Percentiles rank a stretch among this genome's conserved stretches.
phyloP scores from a whole-genome alignment of 2,888 invertebrate genomes.

The Phengaris arion region DNA sequence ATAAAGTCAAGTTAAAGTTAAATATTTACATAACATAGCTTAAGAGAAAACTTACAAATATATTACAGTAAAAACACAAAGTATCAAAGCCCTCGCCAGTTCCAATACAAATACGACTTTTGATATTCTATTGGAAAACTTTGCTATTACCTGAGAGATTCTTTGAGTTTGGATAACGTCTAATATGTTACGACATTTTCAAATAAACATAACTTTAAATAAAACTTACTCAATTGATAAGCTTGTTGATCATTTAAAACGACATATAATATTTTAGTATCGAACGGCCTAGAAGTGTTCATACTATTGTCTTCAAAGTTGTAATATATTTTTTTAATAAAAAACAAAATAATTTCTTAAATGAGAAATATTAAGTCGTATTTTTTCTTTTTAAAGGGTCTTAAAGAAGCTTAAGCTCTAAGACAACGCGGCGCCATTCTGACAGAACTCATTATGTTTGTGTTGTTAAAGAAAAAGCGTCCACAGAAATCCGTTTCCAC shows the following conservation, averaged over 20 bases:
- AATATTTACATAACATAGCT: no score
- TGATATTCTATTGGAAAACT: slow-evolving; percentile 12
- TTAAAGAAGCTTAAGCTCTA: slow-evolving; percentile 13
- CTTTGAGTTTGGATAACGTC: not conserved
- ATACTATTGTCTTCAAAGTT: not conserved
- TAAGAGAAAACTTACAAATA: not conserved
- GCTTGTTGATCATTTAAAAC: not conserved
- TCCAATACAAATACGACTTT: slow-evolving; percentile 17
- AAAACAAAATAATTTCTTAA: not conserved
- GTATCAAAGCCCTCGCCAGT: not conserved
- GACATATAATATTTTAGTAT: no score
- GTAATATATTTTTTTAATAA: not conserved
- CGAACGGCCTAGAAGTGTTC: no score
- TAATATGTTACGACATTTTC: not conserved
- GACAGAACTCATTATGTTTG: slow-evolving; percentile 28
- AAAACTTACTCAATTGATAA: not conserved
- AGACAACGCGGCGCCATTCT: slow-evolving; percentile 27
- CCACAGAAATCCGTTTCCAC: not conserved
- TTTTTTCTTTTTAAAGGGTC: slow-evolving; percentile 15
- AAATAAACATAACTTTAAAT: not conserved
- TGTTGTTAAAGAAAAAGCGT: slow-evolving; percentile 19
- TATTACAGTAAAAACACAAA: not conserved
- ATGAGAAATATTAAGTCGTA: slow-evolving; percentile 10
- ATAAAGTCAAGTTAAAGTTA: no score
- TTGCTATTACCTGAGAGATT: not conserved